Evolutionary conservation across 2,113 vertebrate species (phyloP).

Genomic region (Oplegnathus fasciatus): DNA sequence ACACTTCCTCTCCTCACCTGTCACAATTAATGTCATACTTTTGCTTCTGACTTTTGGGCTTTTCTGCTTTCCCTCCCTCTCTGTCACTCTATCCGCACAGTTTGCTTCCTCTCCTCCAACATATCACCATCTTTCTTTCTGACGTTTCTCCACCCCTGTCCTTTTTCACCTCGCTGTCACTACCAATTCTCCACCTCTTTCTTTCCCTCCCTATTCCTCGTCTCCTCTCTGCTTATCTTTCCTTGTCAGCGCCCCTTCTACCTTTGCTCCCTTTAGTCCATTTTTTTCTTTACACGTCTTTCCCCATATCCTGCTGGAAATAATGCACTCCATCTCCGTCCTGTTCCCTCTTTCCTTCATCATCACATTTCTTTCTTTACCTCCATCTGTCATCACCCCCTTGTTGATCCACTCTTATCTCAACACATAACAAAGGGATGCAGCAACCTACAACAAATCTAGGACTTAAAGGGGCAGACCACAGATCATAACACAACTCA

Average conservation of each 20-base stretch:
- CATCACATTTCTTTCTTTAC: conserved; percentile 10
- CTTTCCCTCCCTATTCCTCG: not conserved
- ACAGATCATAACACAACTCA: not conserved
- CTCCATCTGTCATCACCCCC: not conserved
- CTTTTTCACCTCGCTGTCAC: conserved; percentile 68
- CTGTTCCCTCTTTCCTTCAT: conserved; percentile 17
- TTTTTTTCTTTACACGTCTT: not conserved
- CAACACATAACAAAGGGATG: not conserved
- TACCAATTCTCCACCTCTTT: conserved; percentile 61
- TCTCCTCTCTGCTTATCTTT: conserved; percentile 39
- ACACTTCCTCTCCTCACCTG: conserved; percentile 60
- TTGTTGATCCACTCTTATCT: conserved; percentile 4
- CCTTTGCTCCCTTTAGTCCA: not conserved
- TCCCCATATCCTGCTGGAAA: conserved; percentile 32
- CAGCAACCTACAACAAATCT: not conserved
- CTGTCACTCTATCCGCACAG: conserved; percentile 47
- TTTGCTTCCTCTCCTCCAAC: conserved; percentile 27
- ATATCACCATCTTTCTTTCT: conserved; percentile 30
- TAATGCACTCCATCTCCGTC: conserved; percentile 26
- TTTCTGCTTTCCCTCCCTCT: conserved; percentile 39
- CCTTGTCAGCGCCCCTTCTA: conserved; percentile 32
- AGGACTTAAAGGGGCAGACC: not conserved
- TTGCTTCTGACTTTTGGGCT: conserved; percentile 32
- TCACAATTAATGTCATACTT: conserved; percentile 71
- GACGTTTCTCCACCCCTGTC: conserved; percentile 42